Evolutionary conservation across 2,888 invertebrate genomes (phyloP).

Genomic region (Unio pictorum): DNA sequence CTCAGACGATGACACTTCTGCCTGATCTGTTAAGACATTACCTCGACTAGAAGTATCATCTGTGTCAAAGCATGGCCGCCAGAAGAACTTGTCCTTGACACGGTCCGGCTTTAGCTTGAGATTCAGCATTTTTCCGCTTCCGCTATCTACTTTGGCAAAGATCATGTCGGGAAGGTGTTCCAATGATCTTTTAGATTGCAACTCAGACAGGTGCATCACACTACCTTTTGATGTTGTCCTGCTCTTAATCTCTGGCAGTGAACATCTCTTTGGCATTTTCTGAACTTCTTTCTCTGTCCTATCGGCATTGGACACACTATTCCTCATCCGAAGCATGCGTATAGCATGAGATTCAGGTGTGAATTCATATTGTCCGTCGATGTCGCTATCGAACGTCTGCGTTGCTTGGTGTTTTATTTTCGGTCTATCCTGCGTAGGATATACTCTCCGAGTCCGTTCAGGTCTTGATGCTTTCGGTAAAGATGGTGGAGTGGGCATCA

Average conservation of each 20-base stretch:
- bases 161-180: slow-evolving; percentile 31
- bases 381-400: slow-evolving; percentile 10
- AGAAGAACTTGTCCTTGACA: slow-evolving; percentile 21
- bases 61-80: slow-evolving; percentile 26
- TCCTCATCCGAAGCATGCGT: no score
- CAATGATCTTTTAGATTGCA: slow-evolving; percentile 15
- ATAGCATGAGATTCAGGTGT: no score
- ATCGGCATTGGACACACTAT: no score
- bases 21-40: no score
- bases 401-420: slow-evolving; percentile 18
- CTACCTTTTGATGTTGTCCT: slow-evolving; percentile 1
- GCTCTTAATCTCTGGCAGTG: slow-evolving; percentile 25
- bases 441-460: slow-evolving; percentile 18
- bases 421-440: slow-evolving; percentile 12
- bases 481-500: no score
- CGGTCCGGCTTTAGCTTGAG: slow-evolving; percentile 27
- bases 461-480: slow-evolving; percentile 3
- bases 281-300: background rate
- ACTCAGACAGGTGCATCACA: background rate
- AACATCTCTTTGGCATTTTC: slow-evolving; percentile 13
- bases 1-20: no score
- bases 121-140: slow-evolving; percentile 25
- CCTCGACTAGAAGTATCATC: slow-evolving; percentile 1
- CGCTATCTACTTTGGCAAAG: slow-evolving; percentile 30
- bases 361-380: no score